Evolutionary conservation across 2,888 invertebrate genomes (phyloP).

Genomic region (Hemistola chrysoprasaria): DNA sequence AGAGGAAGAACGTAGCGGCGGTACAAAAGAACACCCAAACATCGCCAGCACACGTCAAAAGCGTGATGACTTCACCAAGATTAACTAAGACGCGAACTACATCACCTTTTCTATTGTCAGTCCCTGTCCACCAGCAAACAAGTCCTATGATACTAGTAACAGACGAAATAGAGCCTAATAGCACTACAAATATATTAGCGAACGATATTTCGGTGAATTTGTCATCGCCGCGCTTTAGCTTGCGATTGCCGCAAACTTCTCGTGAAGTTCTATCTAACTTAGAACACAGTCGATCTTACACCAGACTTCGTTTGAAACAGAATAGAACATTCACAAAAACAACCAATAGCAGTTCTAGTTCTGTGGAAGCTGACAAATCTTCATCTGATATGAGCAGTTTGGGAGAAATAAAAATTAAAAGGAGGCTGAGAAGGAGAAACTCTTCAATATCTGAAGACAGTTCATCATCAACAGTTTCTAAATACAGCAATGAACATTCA

Average conservation of each 20-base stretch:
- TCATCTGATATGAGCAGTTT: slow-evolving; percentile 74
- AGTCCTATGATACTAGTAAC: slow-evolving; percentile 54
- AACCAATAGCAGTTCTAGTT: slow-evolving; percentile 55
- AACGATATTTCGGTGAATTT: slow-evolving; percentile 65
- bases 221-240: slow-evolving; percentile 69
- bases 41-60: slow-evolving; percentile 67
- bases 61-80: slow-evolving; percentile 73
- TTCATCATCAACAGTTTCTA: slow-evolving; percentile 48
- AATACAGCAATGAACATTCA: slow-evolving; percentile 51
- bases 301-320: slow-evolving; percentile 21
- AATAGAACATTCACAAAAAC: slow-evolving; percentile 33
- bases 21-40: slow-evolving; percentile 73
- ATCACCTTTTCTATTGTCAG: slow-evolving; percentile 54
- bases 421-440: slow-evolving; percentile 41
- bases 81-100: slow-evolving; percentile 69
- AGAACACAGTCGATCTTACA: slow-evolving; percentile 33
- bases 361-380: slow-evolving; percentile 59
- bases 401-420: slow-evolving; percentile 64
- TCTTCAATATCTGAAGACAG: slow-evolving; percentile 55
- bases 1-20: slow-evolving; percentile 46
- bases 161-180: slow-evolving; percentile 42
- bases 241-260: slow-evolving; percentile 63
- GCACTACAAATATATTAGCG: slow-evolving; percentile 42
- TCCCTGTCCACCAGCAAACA: slow-evolving; percentile 59
- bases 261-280: slow-evolving; percentile 59